Conservation (phyloP, 2,797 vertebrate species). For the Loriculus beryllinus region DNA sequence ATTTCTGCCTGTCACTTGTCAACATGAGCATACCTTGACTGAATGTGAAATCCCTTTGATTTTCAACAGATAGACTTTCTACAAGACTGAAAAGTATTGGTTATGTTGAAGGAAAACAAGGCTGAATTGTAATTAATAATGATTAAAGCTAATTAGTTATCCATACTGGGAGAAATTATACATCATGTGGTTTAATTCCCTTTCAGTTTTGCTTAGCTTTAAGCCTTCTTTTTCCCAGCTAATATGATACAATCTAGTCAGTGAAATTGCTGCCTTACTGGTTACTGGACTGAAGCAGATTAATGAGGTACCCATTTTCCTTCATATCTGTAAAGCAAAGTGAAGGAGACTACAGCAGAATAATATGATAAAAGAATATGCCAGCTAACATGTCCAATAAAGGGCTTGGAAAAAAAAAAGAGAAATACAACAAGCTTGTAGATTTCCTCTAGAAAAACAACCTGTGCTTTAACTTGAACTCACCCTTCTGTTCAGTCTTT, state of each 20-base stretch:
- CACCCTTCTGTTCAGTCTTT: neutral
- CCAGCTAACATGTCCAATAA: neutral
- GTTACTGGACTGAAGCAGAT: neutral
- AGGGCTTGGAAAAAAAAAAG: neutral
- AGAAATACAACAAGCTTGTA: neutral
- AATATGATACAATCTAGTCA: neutral
- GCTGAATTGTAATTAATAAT: neutral
- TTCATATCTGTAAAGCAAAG: neutral
- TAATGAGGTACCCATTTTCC: neutral
- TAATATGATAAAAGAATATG: neutral
- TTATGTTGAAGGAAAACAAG: neutral
- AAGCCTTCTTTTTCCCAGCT: neutral
- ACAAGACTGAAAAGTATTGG: neutral
- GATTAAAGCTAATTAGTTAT: neutral
- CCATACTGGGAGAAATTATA: neutral
- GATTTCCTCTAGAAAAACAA: neutral
- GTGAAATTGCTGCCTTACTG: neutral
- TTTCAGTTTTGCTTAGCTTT: neutral
- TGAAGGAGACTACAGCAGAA: neutral
- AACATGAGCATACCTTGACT: neutral
- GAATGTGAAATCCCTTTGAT: neutral
- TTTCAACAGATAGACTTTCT: neutral
- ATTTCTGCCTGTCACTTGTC: neutral
- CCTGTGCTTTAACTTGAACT: neutral
- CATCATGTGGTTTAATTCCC: neutral